Percentiles rank a stretch among this genome's conserved stretches.
Conservation (phyloP, 2,888 invertebrate species). For the Willowsia nigromaculata region DNA sequence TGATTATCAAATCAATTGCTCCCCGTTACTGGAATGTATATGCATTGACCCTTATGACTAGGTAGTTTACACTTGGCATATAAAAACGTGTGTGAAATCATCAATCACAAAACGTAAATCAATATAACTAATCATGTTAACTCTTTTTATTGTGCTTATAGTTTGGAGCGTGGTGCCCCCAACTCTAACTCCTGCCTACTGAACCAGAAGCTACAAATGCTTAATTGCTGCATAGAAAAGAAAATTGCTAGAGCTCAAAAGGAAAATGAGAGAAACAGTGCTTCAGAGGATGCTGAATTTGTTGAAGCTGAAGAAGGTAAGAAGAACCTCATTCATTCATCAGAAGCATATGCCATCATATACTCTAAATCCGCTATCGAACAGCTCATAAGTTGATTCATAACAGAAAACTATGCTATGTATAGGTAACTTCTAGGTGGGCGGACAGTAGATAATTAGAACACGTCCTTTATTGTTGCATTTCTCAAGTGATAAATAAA, state of each 20-base stretch:
- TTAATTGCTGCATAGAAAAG: slow-evolving; percentile 84
- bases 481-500: neutral
- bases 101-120: neutral
- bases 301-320: slow-evolving; percentile 74
- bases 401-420: no score
- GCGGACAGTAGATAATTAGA: neutral
- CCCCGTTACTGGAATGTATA: neutral
- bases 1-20: slow-evolving; percentile 29
- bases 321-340: neutral
- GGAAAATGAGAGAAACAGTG: slow-evolving; percentile 71
- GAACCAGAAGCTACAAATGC: slow-evolving; percentile 92
- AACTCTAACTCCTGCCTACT: slow-evolving; percentile 94
- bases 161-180: slow-evolving; percentile 90
- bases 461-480: neutral
- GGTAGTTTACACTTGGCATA: neutral
- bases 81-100: neutral
- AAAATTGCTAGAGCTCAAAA: slow-evolving; percentile 80
- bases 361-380: no score
- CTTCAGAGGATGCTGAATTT: slow-evolving; percentile 63
- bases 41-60: slow-evolving; percentile 1
- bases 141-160: slow-evolving; percentile 81
- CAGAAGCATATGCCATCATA: neutral
- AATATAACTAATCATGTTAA: neutral
- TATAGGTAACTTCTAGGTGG: neutral
- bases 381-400: no score